Conservation (phyloP, 1,140 invertebrate genomes). For the Ephestia elutella region DNA sequence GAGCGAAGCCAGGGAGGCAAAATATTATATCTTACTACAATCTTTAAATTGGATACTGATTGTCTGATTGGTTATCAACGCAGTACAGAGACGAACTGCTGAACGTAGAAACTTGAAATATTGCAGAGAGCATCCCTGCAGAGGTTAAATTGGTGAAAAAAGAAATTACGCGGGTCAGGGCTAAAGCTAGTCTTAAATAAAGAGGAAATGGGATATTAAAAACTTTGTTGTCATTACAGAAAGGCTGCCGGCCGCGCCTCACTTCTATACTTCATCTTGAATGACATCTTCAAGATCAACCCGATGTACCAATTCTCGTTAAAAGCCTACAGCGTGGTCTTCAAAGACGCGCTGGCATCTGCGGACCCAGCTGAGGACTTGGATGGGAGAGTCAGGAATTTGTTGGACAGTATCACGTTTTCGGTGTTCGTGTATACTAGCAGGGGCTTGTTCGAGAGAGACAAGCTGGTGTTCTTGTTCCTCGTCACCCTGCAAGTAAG, state of each 20-base stretch:
- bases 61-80: no score
- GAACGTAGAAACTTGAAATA: no score
- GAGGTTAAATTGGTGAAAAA: no score
- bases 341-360: constrained; percentile 88
- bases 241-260: constrained; percentile 90
- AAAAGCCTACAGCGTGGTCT: constrained; percentile 95
- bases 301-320: constrained; percentile 97
- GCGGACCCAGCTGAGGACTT: constrained; percentile 82
- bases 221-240: constrained; percentile 72
- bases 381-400: constrained; percentile 81
- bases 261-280: constrained; percentile 95
- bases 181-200: not conserved
- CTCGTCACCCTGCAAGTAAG: constrained; percentile 89
- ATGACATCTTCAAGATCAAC: constrained; percentile 94
- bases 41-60: no score
- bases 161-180: no score
- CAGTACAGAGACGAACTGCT: no score
- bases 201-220: no score
- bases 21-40: no score
- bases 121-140: no score
- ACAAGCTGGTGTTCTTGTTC: constrained; percentile 93
- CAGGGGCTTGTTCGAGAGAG: constrained; percentile 92
- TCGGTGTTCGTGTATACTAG: constrained; percentile 91
- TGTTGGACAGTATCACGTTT: constrained; percentile 93
- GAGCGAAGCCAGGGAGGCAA: not conserved